Percentiles rank a stretch among this genome's conserved stretches.
Evolutionary conservation across 2,888 invertebrate genomes (phyloP).

Genomic region (Rhingia campestris): DNA sequence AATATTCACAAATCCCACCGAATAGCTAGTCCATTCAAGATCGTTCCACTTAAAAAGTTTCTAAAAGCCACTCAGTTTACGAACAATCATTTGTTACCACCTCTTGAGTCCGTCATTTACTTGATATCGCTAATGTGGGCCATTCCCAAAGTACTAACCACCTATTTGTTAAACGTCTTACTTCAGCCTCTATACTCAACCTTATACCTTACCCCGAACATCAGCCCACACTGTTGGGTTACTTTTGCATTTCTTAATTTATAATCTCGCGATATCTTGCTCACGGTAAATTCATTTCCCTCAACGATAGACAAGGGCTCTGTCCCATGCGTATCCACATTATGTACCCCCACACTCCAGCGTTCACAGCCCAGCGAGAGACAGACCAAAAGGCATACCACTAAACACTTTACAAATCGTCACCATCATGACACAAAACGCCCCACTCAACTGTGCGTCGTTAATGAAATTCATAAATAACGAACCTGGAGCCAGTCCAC

Average conservation of each 20-base stretch:
- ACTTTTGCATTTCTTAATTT: constrained; percentile 67
- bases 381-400: constrained; percentile 25
- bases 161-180: constrained; percentile 68
- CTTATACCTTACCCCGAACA: background rate
- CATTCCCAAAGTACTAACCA: constrained; percentile 49
- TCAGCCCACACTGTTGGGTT: constrained; percentile 24
- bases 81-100: constrained; percentile 34
- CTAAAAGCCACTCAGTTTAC: constrained; percentile 25
- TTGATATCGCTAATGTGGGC: constrained; percentile 32
- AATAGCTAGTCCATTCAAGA: background rate
- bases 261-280: constrained; percentile 60
- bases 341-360: background rate
- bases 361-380: constrained; percentile 19
- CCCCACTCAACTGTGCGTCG: constrained; percentile 68
- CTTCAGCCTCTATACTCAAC: constrained; percentile 10
- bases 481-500: constrained; percentile 59
- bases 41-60: constrained; percentile 1
- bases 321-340: constrained; percentile 19
- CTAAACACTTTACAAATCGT: constrained; percentile 72
- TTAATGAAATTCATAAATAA: constrained; percentile 74
- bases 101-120: constrained; percentile 41
- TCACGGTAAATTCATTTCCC: constrained; percentile 63
- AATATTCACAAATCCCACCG: background rate
- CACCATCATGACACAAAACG: constrained; percentile 70
- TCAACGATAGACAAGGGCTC: constrained; percentile 45